Conservation (phyloP, 2,888 invertebrate species). For the Amiota minor region DNA sequence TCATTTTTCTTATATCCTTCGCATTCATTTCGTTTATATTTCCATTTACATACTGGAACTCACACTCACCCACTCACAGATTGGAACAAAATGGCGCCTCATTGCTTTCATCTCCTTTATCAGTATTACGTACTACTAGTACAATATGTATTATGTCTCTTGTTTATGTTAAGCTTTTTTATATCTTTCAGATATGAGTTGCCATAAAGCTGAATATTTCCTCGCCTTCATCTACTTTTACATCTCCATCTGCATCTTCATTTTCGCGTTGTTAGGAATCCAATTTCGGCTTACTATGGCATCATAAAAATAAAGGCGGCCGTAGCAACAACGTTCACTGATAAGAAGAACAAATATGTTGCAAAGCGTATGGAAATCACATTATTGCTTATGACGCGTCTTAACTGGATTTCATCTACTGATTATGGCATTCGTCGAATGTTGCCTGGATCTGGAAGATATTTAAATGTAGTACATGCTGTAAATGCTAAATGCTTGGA, state of each 20-base stretch:
- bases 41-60: constrained; percentile 22
- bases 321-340: background rate
- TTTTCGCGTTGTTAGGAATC: constrained; percentile 58
- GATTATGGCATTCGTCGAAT: constrained; percentile 56
- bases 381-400: constrained; percentile 62
- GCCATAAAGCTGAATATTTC: constrained; percentile 58
- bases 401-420: constrained; percentile 66
- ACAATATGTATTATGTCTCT: too few relatives aligned
- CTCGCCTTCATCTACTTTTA: too few relatives aligned
- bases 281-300: constrained; percentile 57
- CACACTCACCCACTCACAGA: constrained; percentile 23
- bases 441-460: background rate
- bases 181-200: constrained; percentile 68
- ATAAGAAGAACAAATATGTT: constrained; percentile 14
- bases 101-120: background rate
- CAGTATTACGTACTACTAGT: background rate
- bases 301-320: constrained; percentile 52
- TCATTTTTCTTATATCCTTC: constrained; percentile 57
- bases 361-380: constrained; percentile 4
- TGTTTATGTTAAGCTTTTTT: constrained; percentile 46
- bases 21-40: constrained; percentile 25
- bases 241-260: too few relatives aligned
- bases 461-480: constrained; percentile 2
- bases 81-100: constrained; percentile 43
- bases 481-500: background rate